phyloP scores from a whole-genome alignment of 2,888 invertebrate genomes.

The Meganola albula region DNA sequence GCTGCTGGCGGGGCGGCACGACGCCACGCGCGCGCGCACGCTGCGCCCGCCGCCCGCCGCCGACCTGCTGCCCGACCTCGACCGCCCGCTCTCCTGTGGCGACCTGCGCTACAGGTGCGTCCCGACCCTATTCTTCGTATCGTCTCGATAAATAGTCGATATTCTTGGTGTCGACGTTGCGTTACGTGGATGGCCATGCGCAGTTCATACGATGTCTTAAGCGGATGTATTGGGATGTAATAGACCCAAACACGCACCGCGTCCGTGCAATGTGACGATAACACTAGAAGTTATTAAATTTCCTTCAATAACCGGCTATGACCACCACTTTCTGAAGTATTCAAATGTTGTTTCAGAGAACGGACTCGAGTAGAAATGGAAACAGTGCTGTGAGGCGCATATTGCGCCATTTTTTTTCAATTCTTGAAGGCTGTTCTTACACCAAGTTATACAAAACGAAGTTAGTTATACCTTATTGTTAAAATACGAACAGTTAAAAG shows the following conservation, averaged over 20 bases:
- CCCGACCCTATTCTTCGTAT: no score
- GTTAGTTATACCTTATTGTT: constrained; percentile 76
- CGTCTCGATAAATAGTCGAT: no score
- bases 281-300: no score
- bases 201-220: no score
- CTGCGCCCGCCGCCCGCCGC: constrained; percentile 60
- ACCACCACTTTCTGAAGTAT: neutral
- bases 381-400: constrained; percentile 90
- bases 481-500: constrained; percentile 74
- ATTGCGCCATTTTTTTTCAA: constrained; percentile 74
- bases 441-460: constrained; percentile 78
- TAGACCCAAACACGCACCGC: no score
- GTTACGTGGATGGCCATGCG: no score
- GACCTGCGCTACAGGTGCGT: constrained; percentile 61
- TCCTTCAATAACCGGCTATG: no score
- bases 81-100: constrained; percentile 69
- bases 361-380: constrained; percentile 91
- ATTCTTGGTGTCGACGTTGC: no score
- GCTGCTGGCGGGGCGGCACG: constrained; percentile 72
- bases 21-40: constrained; percentile 73
- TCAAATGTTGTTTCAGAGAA: constrained; percentile 57
- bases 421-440: constrained; percentile 78
- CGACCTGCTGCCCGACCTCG: constrained; percentile 67
- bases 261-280: no score
- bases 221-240: no score